Evolutionary conservation across 2,888 invertebrate genomes (phyloP), one percentile per base, ranked within the genome.

Genomic region (Cepaea hortensis): DNA sequence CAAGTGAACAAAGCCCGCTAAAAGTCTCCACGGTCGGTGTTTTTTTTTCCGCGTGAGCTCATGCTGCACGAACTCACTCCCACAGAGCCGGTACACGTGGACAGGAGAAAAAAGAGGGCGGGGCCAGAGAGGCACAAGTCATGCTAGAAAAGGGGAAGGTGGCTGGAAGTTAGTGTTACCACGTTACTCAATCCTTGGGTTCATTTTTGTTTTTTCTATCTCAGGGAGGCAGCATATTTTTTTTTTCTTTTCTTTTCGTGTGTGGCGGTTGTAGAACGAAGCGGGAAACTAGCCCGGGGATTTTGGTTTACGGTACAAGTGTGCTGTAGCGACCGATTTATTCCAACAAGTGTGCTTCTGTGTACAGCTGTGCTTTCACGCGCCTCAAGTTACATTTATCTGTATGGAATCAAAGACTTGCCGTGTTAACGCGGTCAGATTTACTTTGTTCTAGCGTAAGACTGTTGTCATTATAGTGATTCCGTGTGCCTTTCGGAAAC

Each of bases 281-380:
- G 55, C 77, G n/a, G 9, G 23, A 77, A 50, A 77, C 55, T 13
- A 55, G 77, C 23, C n/a, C 55, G 55, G 77, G 11, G 77, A 35
- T 50, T 76, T 18, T 76, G 48, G 50, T 50, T 20, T 76, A 73
- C 35, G 23, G 13, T 20, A 50, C 75, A 75, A 75, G 75, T 77
- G 77, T 77, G 76, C 55, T 76, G 77, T 55, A 77, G 20, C 77
- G 77, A 77, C 55, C 77, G 55, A 61, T 77, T 55, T 77, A n/a
- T 20, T 55, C 7, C 55, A 77, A 77, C 77, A 79, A 79, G 79
- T 79, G 79, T 79, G 62, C 62, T 62, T 62, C 3, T 35, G 61
- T 61, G 61, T 77, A 48, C 46, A 23, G 23, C 15, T 46, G 62
- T 62, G 62, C 46, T 79, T 79, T 35, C 61, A 23, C 61, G 13